A percentile compares a stretch with the other conserved stretches of the same genome.
phyloP scores from a whole-genome alignment of 1,140 invertebrate genomes.

The Papilio xuthus region DNA sequence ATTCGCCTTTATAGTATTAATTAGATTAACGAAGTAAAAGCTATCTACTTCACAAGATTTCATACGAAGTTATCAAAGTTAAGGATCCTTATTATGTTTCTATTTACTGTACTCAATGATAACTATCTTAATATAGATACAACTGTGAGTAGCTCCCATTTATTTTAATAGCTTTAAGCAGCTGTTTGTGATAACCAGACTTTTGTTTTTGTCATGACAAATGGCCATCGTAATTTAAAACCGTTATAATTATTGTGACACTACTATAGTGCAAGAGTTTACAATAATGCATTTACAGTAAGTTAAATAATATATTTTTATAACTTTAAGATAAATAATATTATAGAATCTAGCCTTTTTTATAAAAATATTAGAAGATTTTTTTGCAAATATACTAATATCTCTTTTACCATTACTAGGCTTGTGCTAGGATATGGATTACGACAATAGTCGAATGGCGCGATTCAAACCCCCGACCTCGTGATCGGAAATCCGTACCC shows the following conservation, averaged over 20 bases:
- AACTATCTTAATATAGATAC: neutral
- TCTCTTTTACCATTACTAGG: too few relatives aligned
- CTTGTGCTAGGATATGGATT: too few relatives aligned
- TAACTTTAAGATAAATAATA: neutral
- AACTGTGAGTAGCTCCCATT: conserved; percentile 5
- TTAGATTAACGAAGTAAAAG: too few relatives aligned
- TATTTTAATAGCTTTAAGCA: conserved; percentile 2
- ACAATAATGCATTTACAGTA: neutral
- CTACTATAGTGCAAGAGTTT: conserved; percentile 16
- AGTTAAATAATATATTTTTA: neutral
- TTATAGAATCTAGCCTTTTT: too few relatives aligned
- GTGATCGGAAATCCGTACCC: too few relatives aligned
- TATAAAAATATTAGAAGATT: too few relatives aligned
- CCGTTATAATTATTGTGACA: conserved; percentile 31
- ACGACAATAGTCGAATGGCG: too few relatives aligned
- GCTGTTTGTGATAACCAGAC: conserved; percentile 13
- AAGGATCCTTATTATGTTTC: neutral
- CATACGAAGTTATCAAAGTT: too few relatives aligned
- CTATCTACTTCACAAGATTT: too few relatives aligned
- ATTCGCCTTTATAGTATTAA: too few relatives aligned
- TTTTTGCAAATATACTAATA: too few relatives aligned
- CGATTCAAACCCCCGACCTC: too few relatives aligned
- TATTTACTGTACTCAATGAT: neutral
- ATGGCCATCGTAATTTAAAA: conserved; percentile 13
- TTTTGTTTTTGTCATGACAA: conserved; percentile 15